Evolutionary conservation across 2,797 vertebrate genomes (phyloP), one percentile per base, ranked within the genome.

Genomic region (Anguilla marmorata): DNA sequence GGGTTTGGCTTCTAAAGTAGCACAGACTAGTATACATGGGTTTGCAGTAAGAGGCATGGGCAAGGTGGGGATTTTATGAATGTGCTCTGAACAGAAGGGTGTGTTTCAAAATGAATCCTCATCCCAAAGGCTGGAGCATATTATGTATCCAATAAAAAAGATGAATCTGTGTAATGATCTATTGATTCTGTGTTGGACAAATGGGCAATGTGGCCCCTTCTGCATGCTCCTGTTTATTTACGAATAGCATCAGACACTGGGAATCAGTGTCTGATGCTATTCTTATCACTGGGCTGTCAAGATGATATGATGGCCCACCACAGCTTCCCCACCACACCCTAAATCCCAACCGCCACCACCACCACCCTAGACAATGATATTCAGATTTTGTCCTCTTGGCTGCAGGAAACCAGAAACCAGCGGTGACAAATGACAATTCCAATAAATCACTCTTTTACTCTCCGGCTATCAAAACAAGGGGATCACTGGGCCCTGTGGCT

Each of bases 381-480:
- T 89, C 80, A 86, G 79, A 87, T 85, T 83, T 69, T 86, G 87
- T 52, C 87, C 86, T 88, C n/a, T 48, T 84, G 24, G 86, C 87
- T 63, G 87, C 86, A 89, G 92, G 90, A 69, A 69, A n/a, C 63
- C 63, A 27, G 63, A 93, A 94, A 92, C 92, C 90, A 86, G 90
- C 82, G 91, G 90, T 89, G 92, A 94, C 93, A 93, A 93, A 91
- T 94, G 94, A 95, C 94, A 94, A 93, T 93, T 93, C 92, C 91
- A 90, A 93, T 94, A 93, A 94, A 89, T 95, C 92, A 91, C 45
- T 87, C 63, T 84, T 37, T 74, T 79, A 41, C 84, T 45, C 33
- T 52, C 30, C n/a, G 24, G 52, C 86, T 76, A 85, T 83, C 86
- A 69, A 56, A 60, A 72, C 72, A 85, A 74, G 72, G 27, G 41